Base-by-base conservation (phyloP, 2,113 vertebrate genomes). In the Donacobius atricapilla region DNA sequence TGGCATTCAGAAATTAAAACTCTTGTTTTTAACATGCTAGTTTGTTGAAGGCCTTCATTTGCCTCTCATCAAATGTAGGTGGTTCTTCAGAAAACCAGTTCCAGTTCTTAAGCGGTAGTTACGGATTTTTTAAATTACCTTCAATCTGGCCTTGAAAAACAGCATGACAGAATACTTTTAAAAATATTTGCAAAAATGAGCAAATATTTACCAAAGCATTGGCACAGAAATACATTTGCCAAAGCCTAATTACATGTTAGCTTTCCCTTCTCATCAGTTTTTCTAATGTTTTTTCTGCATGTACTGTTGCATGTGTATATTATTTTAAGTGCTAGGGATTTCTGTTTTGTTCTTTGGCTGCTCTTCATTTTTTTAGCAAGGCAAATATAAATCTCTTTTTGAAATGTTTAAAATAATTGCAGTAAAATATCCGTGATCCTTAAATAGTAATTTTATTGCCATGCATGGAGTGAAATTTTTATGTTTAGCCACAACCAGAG, bases 291-390 rank as follows among this genome's bases (percentile, higher is more conserved):
- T 91, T 75, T 91, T 90, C 56, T 97, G 96, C 96, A 96, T 96
- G 92, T 94, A 90, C 51, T 81, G 71, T 95, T 93, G 94, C 94
- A 96, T 95, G 83, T 96, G 39, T 93, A 47, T 94, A 27, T 84
- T 94, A 69, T 8, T 88, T 58, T 94, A 90, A 94, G 87, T 83
- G 85, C 79, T 86, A 81, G 72, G 79, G 48, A 25, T 87, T 93
- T 90, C 45, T 88, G 13, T 6, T 87, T 92, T 93, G 91, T 80
- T 3, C 24, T 86, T 94, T 92, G 93, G 88, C 88, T 94, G 87
- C 85, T 93, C 25, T 81, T 92, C 50, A 63, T 96, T 94, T 95
- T 95, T 93, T 96, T 90, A 93, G 71, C 83, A 87, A 94, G 60
- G 31, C 39, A 5, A 75, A 68, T 78, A 83, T 13, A 80, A 54